Conservation (phyloP, 2,888 invertebrate species). For the Mimachlamys varia region DNA sequence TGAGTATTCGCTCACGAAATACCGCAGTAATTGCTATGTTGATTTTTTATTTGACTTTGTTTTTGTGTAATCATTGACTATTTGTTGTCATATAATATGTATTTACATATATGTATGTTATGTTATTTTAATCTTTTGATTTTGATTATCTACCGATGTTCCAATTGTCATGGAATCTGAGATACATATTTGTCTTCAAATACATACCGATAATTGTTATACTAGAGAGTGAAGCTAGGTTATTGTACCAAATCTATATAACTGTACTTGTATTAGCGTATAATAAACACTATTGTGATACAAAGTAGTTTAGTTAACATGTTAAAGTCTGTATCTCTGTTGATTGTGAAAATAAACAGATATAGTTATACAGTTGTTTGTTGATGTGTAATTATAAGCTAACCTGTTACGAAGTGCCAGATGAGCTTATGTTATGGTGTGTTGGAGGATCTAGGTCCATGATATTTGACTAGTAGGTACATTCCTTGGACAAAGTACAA, state of each 20-base stretch:
- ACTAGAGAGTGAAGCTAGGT: neutral
- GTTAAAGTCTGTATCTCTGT: neutral
- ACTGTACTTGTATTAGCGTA: neutral
- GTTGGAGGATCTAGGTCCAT: no score
- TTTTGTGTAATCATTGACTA: neutral
- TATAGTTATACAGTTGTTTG: neutral
- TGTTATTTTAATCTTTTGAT: neutral
- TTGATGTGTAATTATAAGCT: no score
- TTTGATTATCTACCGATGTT: constrained; percentile 31
- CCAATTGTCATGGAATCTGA: neutral
- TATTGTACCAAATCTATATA: constrained; percentile 18
- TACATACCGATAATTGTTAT: constrained; percentile 29
- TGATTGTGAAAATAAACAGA: constrained; percentile 28
- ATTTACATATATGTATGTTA: constrained; percentile 7
- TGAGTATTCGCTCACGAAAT: no score
- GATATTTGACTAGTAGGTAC: no score
- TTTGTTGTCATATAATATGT: neutral
- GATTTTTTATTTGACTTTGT: neutral
- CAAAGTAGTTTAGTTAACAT: neutral
- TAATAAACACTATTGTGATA: constrained; percentile 32
- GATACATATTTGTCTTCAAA: constrained; percentile 6
- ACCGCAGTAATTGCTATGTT: neutral
- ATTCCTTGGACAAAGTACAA: no score
- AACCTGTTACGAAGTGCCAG: no score
- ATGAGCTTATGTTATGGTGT: no score